phyloP scores from a whole-genome alignment of 2,888 invertebrate species.

The Ectropis crepuscularia region DNA sequence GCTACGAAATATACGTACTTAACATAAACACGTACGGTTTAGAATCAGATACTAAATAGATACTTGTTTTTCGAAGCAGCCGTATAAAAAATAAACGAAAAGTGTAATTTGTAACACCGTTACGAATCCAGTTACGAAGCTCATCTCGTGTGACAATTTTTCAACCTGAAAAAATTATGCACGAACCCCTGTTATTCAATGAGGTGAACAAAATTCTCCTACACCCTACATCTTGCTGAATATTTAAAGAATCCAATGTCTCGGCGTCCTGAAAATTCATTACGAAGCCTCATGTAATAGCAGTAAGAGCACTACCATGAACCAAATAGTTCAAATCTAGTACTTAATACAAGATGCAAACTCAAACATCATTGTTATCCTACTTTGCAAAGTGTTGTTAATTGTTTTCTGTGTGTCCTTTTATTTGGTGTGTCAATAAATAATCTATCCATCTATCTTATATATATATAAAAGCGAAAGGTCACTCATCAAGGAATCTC shows the following conservation, averaged over 20 bases:
- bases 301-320: constrained; percentile 15
- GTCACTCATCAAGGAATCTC: too few relatives aligned
- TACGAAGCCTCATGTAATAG: constrained; percentile 49
- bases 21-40: too few relatives aligned
- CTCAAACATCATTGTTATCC: too few relatives aligned
- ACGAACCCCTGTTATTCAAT: constrained; percentile 82
- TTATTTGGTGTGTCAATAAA: too few relatives aligned
- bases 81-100: too few relatives aligned
- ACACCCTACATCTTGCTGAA: constrained; percentile 71
- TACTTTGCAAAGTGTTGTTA: too few relatives aligned
- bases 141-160: constrained; percentile 53
- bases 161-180: constrained; percentile 73
- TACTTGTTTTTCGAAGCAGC: too few relatives aligned
- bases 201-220: constrained; percentile 70
- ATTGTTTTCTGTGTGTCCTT: too few relatives aligned
- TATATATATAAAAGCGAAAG: too few relatives aligned
- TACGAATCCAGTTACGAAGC: constrained; percentile 12
- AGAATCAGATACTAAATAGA: too few relatives aligned
- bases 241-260: constrained; percentile 74
- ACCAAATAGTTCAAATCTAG: constrained; percentile 14
- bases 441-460: too few relatives aligned
- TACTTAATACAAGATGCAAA: constrained; percentile 26
- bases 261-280: constrained; percentile 72
- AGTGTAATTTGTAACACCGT: constrained; percentile 5
- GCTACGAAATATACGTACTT: too few relatives aligned